Evolutionary conservation across 2,888 invertebrate species (phyloP), one percentile per base, ranked within the genome.

Genomic region (Dugesia japonica): DNA sequence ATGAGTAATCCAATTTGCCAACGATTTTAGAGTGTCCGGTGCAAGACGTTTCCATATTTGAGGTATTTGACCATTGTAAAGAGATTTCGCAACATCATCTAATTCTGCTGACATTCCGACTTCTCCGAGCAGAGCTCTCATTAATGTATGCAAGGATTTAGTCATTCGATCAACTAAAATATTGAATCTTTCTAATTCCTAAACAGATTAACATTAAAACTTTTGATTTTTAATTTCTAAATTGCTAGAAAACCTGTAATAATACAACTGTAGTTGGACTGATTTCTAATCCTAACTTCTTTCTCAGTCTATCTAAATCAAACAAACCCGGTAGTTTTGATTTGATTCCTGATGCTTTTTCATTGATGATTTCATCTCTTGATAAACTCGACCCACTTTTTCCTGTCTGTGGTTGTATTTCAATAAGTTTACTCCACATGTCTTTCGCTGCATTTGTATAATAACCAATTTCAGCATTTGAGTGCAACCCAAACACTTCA

Each of bases 401-500:
- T 91, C 92, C 90, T 77, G 91, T 90, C 86, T 92, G 92, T 15
- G 93, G 93, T 83, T 94, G 93, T 71, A 93, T 85, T 81, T 92
- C 91, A 79, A 92, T 90, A 80, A 94, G 88, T 82, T 91, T 89
- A 71, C 85, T 86, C 92, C 92, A 93, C 87, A 94, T 91, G 82
- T 89, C 89, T 80, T 90, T 89, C 13, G 91, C 90, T 0, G 92
- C 90, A 83, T 90, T 89, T 76, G 92, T 92, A 85, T 92, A 92
- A 86, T 92, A 93, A 7, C 92, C 92, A 82, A 93, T 93, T 87
- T 94, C 93, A 0, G 92, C 92, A 86, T 94, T 94, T n/a, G 92
- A 89, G 86, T 94, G 92, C 74, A 94, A 86, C 9, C 94, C 94
- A 86, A 93, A 92, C 76, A 93, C 92, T 83, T 91, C 91, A 0